Evolutionary conservation across 30 jellyfish, hydroid and myxozoan genomes (phyloP).

Genomic region (Chrysaora quinquecirrha): DNA sequence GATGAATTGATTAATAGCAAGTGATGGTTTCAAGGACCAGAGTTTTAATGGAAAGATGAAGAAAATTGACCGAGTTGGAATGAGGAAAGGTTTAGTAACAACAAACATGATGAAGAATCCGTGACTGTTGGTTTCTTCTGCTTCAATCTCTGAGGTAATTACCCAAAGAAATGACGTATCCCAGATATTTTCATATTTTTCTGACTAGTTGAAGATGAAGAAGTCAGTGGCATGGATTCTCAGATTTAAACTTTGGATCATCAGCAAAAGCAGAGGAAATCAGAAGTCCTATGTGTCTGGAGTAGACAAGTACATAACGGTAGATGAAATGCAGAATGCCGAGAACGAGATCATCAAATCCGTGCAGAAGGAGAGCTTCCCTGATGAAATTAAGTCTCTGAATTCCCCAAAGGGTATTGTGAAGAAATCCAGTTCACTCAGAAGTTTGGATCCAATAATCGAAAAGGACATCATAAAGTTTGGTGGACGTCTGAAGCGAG

Average conservation of each 20-base stretch:
- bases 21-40: background rate
- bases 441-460: conserved; percentile 22
- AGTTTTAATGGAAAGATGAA: background rate
- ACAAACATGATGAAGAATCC: background rate
- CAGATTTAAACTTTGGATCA: background rate
- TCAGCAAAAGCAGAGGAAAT: background rate
- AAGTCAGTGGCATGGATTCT: conserved; percentile 22
- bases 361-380: conserved; percentile 29
- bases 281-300: background rate
- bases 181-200: background rate
- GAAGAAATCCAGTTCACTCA: conserved; percentile 18
- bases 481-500: conserved; percentile 62
- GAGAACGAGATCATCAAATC: conserved; percentile 34
- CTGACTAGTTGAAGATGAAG: conserved; percentile 8
- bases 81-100: background rate
- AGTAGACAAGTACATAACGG: background rate
- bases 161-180: background rate
- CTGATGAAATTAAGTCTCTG: conserved; percentile 25
- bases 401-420: background rate
- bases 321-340: conserved; percentile 18
- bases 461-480: conserved; percentile 37
- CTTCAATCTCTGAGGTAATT: background rate
- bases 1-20: background rate
- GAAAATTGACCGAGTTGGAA: conserved; percentile 22
- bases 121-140: background rate